These are phyloP conservation scores for Drosophila macrothrix DNA, from an alignment of 2,888 invertebrate species.

Conservation along the genomic window DNA sequence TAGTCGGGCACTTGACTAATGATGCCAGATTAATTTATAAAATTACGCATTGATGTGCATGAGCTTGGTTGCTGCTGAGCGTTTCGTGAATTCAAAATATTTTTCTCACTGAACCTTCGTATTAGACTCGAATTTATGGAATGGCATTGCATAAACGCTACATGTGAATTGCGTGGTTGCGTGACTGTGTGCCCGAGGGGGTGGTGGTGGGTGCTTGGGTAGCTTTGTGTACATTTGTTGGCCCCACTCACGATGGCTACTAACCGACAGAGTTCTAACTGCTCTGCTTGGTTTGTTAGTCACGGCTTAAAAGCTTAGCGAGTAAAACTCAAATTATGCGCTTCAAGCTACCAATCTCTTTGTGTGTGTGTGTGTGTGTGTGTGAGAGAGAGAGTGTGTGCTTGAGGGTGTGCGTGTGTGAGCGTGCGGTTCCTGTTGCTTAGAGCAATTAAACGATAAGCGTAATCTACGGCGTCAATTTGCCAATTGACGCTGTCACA, in stretches of 20 bases:
- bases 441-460: slow-evolving; percentile 76
- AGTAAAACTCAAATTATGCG: slow-evolving; percentile 79
- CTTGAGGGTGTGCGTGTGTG: slow-evolving; percentile 27
- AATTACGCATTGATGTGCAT: background rate
- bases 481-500: slow-evolving; percentile 71
- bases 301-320: slow-evolving; percentile 79
- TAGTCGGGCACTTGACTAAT: background rate
- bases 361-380: slow-evolving; percentile 14
- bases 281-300: slow-evolving; percentile 56
- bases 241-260: slow-evolving; percentile 20
- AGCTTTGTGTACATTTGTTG: slow-evolving; percentile 21
- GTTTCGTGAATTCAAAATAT: background rate
- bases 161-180: slow-evolving; percentile 6
- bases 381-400: slow-evolving; percentile 1
- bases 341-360: slow-evolving; percentile 17
- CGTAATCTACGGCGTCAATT: slow-evolving; percentile 73
- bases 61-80: background rate
- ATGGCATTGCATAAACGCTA: slow-evolving; percentile 10
- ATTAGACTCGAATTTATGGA: slow-evolving; percentile 1
- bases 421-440: slow-evolving; percentile 71
- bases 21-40: background rate
- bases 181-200: background rate
- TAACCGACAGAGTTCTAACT: slow-evolving; percentile 30
- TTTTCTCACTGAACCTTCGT: background rate
- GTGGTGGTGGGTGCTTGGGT: background rate